A percentile compares a stretch with the other conserved stretches of the same genome.
Evolutionary conservation across 1,140 invertebrate genomes (phyloP).

Genomic region (Teleopsis dalmanni): DNA sequence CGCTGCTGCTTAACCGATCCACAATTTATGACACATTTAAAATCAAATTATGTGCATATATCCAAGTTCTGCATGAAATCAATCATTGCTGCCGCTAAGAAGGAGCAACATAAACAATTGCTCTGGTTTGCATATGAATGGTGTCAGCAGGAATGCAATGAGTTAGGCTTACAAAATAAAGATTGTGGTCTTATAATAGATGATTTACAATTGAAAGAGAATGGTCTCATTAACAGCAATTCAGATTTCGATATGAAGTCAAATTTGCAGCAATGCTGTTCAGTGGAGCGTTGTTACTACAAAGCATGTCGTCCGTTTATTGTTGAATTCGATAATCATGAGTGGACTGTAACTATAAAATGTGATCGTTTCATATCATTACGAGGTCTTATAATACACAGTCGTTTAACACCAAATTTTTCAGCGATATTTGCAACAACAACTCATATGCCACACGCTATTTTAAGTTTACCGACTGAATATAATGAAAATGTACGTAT

Average conservation of each 20-base stretch:
- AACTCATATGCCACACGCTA: conserved; percentile 4
- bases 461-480: conserved; percentile 11
- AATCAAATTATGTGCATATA: conserved; percentile 33
- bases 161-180: conserved; percentile 20
- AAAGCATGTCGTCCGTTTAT: conserved; percentile 39
- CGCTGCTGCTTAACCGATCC: conserved; percentile 37
- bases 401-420: conserved; percentile 29
- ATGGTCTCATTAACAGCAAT: too few relatives aligned
- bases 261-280: conserved; percentile 7
- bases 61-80: conserved; percentile 40
- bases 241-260: neutral
- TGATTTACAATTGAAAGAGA: conserved; percentile 13
- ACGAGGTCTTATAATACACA: conserved; percentile 30
- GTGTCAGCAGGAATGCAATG: conserved; percentile 38
- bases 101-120: conserved; percentile 26
- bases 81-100: conserved; percentile 32
- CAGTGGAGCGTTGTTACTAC: conserved; percentile 35
- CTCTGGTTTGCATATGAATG: conserved; percentile 40
- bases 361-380: conserved; percentile 34
- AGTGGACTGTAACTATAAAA: conserved; percentile 26
- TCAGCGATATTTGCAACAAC: conserved; percentile 14
- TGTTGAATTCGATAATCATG: conserved; percentile 21
- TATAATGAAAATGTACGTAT: conserved; percentile 32
- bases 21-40: conserved; percentile 29
- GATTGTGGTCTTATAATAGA: conserved; percentile 16